Evolutionary conservation across 1,140 invertebrate genomes (phyloP).

Genomic region (Drosophila mayri): DNA sequence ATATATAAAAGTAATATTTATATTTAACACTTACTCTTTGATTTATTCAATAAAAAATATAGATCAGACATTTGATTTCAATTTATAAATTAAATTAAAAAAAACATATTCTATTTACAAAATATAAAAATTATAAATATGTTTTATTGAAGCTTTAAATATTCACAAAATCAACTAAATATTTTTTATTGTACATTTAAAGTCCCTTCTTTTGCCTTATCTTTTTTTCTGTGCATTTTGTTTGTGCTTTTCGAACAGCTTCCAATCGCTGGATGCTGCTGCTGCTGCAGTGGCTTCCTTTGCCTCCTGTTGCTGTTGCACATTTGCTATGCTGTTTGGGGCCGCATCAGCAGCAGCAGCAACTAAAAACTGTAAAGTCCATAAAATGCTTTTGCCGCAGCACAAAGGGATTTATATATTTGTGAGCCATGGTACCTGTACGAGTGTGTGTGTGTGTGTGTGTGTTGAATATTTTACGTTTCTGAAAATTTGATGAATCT

Average conservation of each 20-base stretch:
- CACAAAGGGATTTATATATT: constrained; percentile 73
- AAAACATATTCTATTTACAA: too few species aligned
- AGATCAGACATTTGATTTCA: too few species aligned
- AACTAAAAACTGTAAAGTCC: constrained; percentile 78
- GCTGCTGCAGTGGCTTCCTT: constrained; percentile 23
- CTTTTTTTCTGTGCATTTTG: not conserved
- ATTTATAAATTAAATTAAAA: too few species aligned
- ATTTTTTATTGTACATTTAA: not conserved
- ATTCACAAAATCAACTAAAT: not conserved
- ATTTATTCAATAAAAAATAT: too few species aligned
- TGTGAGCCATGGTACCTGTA: constrained; percentile 21
- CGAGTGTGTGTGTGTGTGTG: constrained; percentile 42
- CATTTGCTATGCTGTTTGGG: constrained; percentile 79
- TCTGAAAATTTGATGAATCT: constrained; percentile 82
- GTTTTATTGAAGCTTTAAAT: too few species aligned
- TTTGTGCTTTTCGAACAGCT: constrained; percentile 56
- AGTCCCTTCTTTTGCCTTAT: not conserved
- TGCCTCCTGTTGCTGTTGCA: constrained; percentile 50
- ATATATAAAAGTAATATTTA: too few species aligned
- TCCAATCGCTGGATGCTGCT: constrained; percentile 38
- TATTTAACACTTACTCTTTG: too few species aligned
- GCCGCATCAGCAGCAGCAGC: constrained; percentile 40
- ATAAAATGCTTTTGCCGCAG: constrained; percentile 79
- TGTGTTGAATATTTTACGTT: constrained; percentile 78
- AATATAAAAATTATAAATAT: too few species aligned